Evolutionary conservation across 2,888 invertebrate genomes (phyloP), one percentile per base, ranked within the genome.

Genomic region (Diarsia brunnea): DNA sequence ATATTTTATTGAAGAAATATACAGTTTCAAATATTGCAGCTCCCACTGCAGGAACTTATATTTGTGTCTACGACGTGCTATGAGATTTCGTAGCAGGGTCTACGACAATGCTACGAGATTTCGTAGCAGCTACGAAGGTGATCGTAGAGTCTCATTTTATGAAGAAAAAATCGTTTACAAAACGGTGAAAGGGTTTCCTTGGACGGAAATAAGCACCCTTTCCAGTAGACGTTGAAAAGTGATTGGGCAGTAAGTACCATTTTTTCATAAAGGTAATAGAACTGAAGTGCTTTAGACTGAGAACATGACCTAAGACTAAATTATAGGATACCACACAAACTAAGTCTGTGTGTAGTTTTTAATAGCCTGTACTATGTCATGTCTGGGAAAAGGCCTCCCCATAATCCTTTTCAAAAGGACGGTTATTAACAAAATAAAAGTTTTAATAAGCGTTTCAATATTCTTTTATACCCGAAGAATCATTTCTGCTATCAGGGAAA

Each of bases 71-170:
- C 73, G 49, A 58, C 3, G n/a, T 58, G 80, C 73, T 84, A 82
- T 76, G 78, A 43, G n/a, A 58, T 63, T 60, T 71, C 79, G 79
- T 83, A 79, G 82, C 51, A 0, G 70, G 38, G 38, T 38, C 73
- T 71, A 71, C 78, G 49, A 67, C n/a, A 8, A 38, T 58, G 80
- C 73, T 84, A 82, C 81, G 77, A 47, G n/a, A 58, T 63, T 60
- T 71, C 79, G 79, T 83, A 79, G 82, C 51, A 0, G 73, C 73
- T 71, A 71, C 78, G 60, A 67, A 64, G 21, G 16, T 43, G 4
- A 1, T 60, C 14, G 58, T 69, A 75, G 58, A 69, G 21, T 19
- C 19, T 0, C 27, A 12, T 10, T 2, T 10, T 2, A 8, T 8
- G 27, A 4, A n/a, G 53, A 38, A 55, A 67, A 14, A 27, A n/a